A percentile compares a stretch with the other conserved stretches of the same genome.
These are phyloP conservation scores for Ennomos fuscantarius DNA, from an alignment of 2,888 invertebrate genomes.

Conservation along the genomic window DNA sequence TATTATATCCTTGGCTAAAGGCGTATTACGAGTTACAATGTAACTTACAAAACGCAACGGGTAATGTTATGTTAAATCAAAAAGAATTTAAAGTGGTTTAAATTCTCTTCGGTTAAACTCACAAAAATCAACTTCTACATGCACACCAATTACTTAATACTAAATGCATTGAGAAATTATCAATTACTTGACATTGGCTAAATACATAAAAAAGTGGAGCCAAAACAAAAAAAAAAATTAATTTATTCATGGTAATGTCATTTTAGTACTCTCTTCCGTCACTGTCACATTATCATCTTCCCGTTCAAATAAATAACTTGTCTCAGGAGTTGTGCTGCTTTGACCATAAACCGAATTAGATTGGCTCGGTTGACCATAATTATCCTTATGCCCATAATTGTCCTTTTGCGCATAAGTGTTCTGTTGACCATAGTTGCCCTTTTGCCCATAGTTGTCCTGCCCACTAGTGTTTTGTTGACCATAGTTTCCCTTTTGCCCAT, in stretches of 20 bases:
- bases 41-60: no score
- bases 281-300: constrained; percentile 73
- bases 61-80: no score
- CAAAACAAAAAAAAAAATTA: no score
- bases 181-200: no score
- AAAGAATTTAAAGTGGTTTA: no score
- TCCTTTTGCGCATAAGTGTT: constrained; percentile 16
- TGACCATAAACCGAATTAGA: constrained; percentile 37
- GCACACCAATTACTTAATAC: no score
- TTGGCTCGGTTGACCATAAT: constrained; percentile 39
- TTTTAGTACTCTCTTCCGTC: constrained; percentile 69
- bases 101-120: no score
- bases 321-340: constrained; percentile 74
- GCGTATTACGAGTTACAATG: no score
- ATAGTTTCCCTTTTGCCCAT: constrained; percentile 2
- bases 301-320: constrained; percentile 84
- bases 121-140: no score
- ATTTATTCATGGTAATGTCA: constrained; percentile 52
- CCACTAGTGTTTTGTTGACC: constrained; percentile 21
- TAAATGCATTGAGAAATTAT: no score
- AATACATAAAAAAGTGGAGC: no score
- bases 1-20: no score
- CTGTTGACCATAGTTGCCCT: constrained; percentile 33
- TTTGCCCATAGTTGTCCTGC: constrained; percentile 15
- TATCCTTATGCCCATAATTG: constrained; percentile 36